Conservation (phyloP, 2,113 vertebrate genomes). For the Callaeas wilsoni region DNA sequence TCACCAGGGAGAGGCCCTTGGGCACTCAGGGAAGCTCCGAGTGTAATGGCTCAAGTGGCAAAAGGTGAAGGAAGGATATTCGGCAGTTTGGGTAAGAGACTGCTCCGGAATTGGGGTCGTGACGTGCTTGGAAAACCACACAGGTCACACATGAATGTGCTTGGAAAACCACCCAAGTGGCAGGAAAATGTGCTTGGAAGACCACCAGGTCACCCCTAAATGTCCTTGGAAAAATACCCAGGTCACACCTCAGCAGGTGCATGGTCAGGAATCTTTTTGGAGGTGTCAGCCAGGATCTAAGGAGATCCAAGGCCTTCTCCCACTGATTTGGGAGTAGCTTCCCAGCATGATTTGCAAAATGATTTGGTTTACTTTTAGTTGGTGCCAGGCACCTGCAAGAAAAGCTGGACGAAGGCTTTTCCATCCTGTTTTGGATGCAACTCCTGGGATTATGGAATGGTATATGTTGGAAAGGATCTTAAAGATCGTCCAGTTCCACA, state of each 20-base stretch:
- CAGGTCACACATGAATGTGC: fast-evolving
- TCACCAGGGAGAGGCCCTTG: background rate
- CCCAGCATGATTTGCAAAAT: background rate
- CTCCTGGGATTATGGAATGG: fast-evolving
- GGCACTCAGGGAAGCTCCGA: background rate
- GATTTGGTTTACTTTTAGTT: background rate
- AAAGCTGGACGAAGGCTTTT: background rate
- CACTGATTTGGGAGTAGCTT: background rate
- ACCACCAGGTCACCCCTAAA: fast-evolving
- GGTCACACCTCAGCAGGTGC: no score
- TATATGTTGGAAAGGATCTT: background rate
- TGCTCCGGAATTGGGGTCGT: background rate
- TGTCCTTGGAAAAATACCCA: background rate
- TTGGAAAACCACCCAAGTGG: background rate
- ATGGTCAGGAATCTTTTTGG: fast-evolving
- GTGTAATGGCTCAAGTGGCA: background rate
- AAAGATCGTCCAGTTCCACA: no score
- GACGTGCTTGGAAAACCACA: background rate
- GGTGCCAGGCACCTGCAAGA: background rate
- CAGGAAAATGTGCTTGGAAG: background rate
- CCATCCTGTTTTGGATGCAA: background rate
- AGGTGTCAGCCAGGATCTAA: background rate
- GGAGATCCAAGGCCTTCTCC: background rate
- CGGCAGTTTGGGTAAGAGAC: background rate
- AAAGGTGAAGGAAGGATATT: background rate